Base-by-base conservation (phyloP, 2,797 vertebrate species). In the Xiphorhynchus erythropygius region DNA sequence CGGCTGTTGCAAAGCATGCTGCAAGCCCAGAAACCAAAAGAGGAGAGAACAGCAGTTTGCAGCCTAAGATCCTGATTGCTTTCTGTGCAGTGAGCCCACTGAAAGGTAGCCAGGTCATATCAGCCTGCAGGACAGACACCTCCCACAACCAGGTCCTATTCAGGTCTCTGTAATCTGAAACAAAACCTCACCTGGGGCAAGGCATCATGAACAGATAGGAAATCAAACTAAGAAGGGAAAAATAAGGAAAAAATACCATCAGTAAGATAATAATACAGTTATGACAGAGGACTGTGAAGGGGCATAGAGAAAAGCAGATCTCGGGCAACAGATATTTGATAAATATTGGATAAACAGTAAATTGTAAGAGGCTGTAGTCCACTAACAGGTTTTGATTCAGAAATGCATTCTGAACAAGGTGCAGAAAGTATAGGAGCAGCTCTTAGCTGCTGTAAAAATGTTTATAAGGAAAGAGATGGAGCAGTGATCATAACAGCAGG, bases 1-100 rank as follows among this genome's bases (percentile, higher is more conserved):
- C 0, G 1, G 3, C 10, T 42, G 8, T 33, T 4, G 1, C 49
- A 77, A 60, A 84, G 27, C 0, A 0, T 50, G 24, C 53, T 78
- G 25, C n/a, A 63, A 85, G 47, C 18, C 30, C 39, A 76, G 32
- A 84, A 92, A 30, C 17, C n/a, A 41, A 47, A 47, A 65, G 5
- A 71, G n/a, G 21, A 27, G 8, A 77, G 17, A 80, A 79, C 16
- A 69, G 22, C 33, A 44, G 7, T 53, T 80, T 82, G 5, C 21
- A 59, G 5, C 7, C 24, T 15, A 18, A 42, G 13, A 77, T 10
- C 32, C 24, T 71, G 27, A 68, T 6, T 5, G 2, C 19, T 47
- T 69, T 69, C 69, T 39, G 12, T 2, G 0, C 5, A 37, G 33
- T 4, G 4, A 78, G 50, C 22, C 37, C 28, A 33, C 8, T 0